These are phyloP conservation scores for Hydriomena furcata DNA, from an alignment of 2,888 invertebrate genomes.

Conservation along the genomic window DNA sequence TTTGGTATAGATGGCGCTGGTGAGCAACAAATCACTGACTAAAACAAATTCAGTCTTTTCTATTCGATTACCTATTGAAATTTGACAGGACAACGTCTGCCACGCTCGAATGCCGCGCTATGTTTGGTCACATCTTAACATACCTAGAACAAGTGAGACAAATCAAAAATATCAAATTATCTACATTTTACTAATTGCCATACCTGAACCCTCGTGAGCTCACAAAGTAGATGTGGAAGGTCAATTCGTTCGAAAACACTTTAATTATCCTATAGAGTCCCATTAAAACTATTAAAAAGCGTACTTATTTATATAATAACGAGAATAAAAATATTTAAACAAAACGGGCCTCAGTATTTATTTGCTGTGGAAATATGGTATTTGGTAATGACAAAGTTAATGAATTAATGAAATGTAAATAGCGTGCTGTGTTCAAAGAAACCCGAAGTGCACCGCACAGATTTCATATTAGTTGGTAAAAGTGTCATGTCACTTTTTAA, in stretches of 20 bases:
- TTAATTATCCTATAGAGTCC: conserved; percentile 48
- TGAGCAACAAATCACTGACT: too few species aligned
- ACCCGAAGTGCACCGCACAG: conserved; percentile 6
- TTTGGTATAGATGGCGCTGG: too few species aligned
- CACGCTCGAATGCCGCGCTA: too few species aligned
- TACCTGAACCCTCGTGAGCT: background rate
- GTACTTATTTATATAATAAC: conserved; percentile 46
- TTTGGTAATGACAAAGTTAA: conserved; percentile 20
- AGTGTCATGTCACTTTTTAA: too few species aligned
- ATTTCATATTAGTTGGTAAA: background rate
- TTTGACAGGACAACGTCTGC: too few species aligned
- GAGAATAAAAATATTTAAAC: conserved; percentile 51
- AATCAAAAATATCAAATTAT: too few species aligned
- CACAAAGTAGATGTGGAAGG: conserved; percentile 28
- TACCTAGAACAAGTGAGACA: too few species aligned
- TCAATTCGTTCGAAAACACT: conserved; percentile 43
- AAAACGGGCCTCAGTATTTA: conserved; percentile 34
- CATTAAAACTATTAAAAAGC: conserved; percentile 44
- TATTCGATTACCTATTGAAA: too few species aligned
- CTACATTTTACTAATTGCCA: too few species aligned
- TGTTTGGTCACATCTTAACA: too few species aligned
- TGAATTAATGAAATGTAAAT: conserved; percentile 32
- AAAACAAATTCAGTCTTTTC: too few species aligned
- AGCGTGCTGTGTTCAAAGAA: conserved; percentile 18
- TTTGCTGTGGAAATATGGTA: conserved; percentile 27